Base-by-base conservation (phyloP, 2,797 vertebrate species). In the Xenopus petersii region DNA sequence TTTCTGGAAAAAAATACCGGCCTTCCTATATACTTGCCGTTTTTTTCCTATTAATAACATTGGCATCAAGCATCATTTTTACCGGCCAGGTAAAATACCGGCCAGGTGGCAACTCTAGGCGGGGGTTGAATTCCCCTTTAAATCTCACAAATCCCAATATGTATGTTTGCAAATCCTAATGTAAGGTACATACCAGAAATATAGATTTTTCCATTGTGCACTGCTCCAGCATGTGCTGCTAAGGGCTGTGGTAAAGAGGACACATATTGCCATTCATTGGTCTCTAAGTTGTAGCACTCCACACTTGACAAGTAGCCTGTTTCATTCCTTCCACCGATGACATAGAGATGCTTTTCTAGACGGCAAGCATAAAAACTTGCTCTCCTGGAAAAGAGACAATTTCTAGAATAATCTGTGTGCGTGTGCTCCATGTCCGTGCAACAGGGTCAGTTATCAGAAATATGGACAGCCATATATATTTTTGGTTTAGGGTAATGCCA, bases 321-420 rank as follows among this genome's bases (percentile, higher is more conserved):
- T 88, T 99, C 98, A 1, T 99, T 99, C 83, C 98, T 93, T 36
- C 98, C 98, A 60, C 98, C 98, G 36, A 99, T 96, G 75, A 99
- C 98, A 0, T 98, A 99, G 80, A 99, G 86, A 87, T 98, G 95
- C 85, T 98, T 99, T 77, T 99, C 97, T 81, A 99, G 88, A 79
- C 95, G 94, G 85, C 98, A 99, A 71, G 98, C 96, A 1, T 98
- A 99, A 92, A 99, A 99, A 87, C 97, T 98, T 87, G 98, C 97
- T 93, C 98, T 96, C 93, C 98, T 99, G 85, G 80, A 89, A 81
- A 77, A 77, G 33, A 72, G 79, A 56, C 0, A 56, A 21, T 42
- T 42, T 42, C 36, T 1, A 42, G 36, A 42, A 56, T 15, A 8
- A 15, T 56, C 54, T 5, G 54, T 56, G 7, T 56, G 54, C 54